Evolutionary conservation across 2,888 invertebrate species (phyloP), one percentile per base, ranked within the genome.

Genomic region (Clusia tigrina): DNA sequence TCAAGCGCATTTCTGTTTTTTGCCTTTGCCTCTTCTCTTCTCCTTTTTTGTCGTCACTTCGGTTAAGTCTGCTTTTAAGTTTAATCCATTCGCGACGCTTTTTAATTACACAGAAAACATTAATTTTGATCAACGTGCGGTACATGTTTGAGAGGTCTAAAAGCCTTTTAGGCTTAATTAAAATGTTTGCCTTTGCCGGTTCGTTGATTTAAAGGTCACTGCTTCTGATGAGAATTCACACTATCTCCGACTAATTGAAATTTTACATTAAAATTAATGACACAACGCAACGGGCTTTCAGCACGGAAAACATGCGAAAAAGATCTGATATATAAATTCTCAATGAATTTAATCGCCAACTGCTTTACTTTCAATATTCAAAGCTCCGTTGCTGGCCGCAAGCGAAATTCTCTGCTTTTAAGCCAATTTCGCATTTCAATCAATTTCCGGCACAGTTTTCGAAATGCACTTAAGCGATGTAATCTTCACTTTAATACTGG

Each of bases 1-100:
- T 76, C 76, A 74, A 42, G 55, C 55, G 58, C 15, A 26, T 58
- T 51, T 59, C 59, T 55, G 17, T 54, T 52, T 58, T 51, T 15
- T 22, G n/a, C 18, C 9, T 17, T 23, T 18, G 37, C 53, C 66
- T 66, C 65, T 67, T 68, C 70, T 56, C 6, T 56, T 15, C 15
- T n/a, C 20, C 42, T 65, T 65, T 68, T 54, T 54, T 54, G 58
- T 64, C 62, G 61, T 67, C 57, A 64, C 70, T 68, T 54, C 65
- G 58, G 59, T 56, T 67, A n/a, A n/a, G n/a, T n/a, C n/a, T n/a
- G n/a, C n/a, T n/a, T n/a, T n/a, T n/a, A n/a, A n/a, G n/a, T n/a
- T n/a, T n/a, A n/a, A 65, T 65, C 68, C 66, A 53, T 62, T 63
- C 54, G 54, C 64, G 54, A 51, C 58, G 54, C 15, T 51, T 56